phyloP scores from a whole-genome alignment of 2,113 vertebrate genomes.

The Apaloderma vittatum region DNA sequence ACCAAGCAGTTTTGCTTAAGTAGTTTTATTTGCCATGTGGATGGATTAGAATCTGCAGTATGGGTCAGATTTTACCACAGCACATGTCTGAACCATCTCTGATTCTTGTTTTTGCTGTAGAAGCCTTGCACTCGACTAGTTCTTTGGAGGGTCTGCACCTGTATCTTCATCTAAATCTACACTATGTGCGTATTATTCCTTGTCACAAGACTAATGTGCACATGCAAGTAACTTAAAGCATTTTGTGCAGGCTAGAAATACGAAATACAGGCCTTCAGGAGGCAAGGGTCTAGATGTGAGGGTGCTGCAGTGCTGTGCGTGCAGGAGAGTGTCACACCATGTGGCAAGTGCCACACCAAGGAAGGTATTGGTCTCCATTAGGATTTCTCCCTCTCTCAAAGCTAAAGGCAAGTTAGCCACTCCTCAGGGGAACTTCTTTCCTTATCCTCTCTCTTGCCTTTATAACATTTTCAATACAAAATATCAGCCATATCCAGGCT shows the following conservation, averaged over 20 bases:
- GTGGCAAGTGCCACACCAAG: not conserved
- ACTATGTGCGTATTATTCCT: not conserved
- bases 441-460: not conserved
- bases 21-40: not conserved
- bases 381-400: not conserved
- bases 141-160: not conserved
- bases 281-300: rapidly evolving
- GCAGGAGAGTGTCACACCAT: not conserved
- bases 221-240: not conserved
- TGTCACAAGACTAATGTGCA: no score
- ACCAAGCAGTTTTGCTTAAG: not conserved
- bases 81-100: not conserved
- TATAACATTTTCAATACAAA: not conserved
- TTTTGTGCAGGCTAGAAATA: not conserved
- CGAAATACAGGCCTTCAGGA: not conserved
- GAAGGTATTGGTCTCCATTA: not conserved
- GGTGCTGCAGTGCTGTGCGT: rapidly evolving
- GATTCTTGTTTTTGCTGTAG: not conserved
- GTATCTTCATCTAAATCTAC: not conserved
- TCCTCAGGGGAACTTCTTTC: not conserved
- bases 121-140: not conserved
- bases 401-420: not conserved
- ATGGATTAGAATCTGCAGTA: not conserved
- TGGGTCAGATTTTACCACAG: not conserved
- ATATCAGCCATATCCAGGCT: not conserved